phyloP scores from a whole-genome alignment of 2,797 vertebrate species.

The Botia kubotai region DNA sequence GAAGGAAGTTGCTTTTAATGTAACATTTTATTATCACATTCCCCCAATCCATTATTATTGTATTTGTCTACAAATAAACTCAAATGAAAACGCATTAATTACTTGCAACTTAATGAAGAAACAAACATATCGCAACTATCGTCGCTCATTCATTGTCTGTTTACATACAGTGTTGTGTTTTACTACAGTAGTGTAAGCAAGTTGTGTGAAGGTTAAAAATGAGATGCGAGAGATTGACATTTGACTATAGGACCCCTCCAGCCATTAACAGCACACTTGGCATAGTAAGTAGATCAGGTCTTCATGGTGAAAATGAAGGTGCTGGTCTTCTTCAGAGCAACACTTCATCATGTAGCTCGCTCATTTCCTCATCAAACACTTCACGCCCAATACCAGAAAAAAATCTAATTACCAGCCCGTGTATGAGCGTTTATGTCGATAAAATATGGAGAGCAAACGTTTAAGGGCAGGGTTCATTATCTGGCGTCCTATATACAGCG shows the following conservation, averaged over 20 bases:
- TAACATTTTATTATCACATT: neutral
- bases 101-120: too few species aligned
- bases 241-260: conserved; percentile 7
- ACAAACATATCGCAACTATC: too few species aligned
- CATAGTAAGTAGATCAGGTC: conserved; percentile 32
- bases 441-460: conserved; percentile 12
- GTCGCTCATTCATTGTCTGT: too few species aligned
- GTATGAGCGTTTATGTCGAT: conserved; percentile 18
- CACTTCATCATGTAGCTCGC: conserved; percentile 25
- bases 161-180: neutral
- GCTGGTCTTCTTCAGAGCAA: conserved; percentile 22
- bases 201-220: conserved; percentile 35
- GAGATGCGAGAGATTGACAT: neutral
- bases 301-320: conserved; percentile 35
- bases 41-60: too few species aligned
- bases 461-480: conserved; percentile 46
- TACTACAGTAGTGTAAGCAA: neutral
- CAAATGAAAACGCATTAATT: too few species aligned
- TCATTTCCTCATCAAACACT: conserved; percentile 36
- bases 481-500: conserved; percentile 7
- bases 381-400: conserved; percentile 1
- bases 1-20: neutral
- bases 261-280: conserved; percentile 10
- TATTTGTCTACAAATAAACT: too few species aligned
- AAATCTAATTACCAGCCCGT: conserved; percentile 32